These are phyloP conservation scores for Hydrophis major DNA, from an alignment of 2,797 vertebrate species.

Conservation along the genomic window DNA sequence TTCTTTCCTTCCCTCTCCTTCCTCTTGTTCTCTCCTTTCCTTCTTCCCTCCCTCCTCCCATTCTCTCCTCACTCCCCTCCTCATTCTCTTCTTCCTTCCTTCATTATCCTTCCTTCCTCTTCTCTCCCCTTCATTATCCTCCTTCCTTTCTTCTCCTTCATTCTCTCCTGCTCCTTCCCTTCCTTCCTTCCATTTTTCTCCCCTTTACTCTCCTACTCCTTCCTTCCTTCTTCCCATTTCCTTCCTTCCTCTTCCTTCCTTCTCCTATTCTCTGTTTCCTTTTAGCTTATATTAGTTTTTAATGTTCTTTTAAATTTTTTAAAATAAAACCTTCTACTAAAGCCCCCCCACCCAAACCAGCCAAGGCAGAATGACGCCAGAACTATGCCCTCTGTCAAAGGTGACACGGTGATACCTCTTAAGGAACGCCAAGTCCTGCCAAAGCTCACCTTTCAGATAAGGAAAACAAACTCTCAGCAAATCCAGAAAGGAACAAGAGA, in stretches of 20 bases:
- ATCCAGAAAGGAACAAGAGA: background rate
- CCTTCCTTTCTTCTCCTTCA: no score
- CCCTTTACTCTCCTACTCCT: no score
- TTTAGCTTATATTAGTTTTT: background rate
- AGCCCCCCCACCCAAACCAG: background rate
- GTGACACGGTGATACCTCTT: background rate
- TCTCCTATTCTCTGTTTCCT: background rate
- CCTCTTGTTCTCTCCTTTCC: no score
- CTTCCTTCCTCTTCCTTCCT: no score
- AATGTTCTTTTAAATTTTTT: background rate
- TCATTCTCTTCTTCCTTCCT: no score
- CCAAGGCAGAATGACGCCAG: background rate
- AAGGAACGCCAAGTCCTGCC: background rate
- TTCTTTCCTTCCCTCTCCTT: background rate
- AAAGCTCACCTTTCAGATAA: background rate
- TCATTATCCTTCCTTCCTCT: no score
- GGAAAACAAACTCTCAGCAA: background rate
- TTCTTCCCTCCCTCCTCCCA: no score
- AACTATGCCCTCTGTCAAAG: background rate
- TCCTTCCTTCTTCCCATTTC: no score
- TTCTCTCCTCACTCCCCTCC: no score
- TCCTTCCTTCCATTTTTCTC: no score
- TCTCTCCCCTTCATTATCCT: no score
- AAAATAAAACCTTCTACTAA: background rate
- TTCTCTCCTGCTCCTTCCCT: no score